phyloP scores from a whole-genome alignment of 2,113 vertebrate species.

The Chascanopsetta lugubris region DNA sequence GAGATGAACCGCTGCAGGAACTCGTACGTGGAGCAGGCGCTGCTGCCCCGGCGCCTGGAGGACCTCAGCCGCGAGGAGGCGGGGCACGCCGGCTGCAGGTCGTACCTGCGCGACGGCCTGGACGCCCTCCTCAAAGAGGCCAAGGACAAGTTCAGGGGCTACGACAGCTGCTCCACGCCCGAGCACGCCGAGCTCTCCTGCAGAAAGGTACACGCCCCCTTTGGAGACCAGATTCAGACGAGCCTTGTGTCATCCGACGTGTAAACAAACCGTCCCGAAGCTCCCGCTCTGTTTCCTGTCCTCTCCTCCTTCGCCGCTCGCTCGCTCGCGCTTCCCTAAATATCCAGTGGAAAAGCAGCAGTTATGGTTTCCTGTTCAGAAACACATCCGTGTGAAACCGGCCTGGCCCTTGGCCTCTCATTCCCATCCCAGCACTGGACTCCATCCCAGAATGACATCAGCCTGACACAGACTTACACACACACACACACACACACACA shows the following conservation, averaged over 20 bases:
- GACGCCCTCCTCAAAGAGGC: conserved; percentile 94
- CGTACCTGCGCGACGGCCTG: conserved; percentile 84
- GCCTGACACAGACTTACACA: conserved; percentile 36
- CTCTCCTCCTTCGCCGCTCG: conserved; percentile 22
- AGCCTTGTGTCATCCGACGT: neutral
- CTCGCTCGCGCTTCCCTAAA: conserved; percentile 35
- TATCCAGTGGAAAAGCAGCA: conserved; percentile 66
- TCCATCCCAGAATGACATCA: conserved; percentile 74
- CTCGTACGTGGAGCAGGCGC: conserved; percentile 90
- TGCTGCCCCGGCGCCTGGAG: conserved; percentile 85
- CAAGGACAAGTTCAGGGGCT: conserved; percentile 95
- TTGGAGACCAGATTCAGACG: no score
- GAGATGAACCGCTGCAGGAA: conserved; percentile 90
- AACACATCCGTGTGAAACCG: conserved; percentile 69
- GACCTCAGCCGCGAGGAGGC: conserved; percentile 84
- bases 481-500: conserved; percentile 31
- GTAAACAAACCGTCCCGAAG: conserved; percentile 29
- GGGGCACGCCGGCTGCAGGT: conserved; percentile 75
- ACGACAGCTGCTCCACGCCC: conserved; percentile 87
- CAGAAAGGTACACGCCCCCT: conserved; percentile 87
- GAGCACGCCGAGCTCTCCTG: conserved; percentile 91
- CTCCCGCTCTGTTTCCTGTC: conserved; percentile 41
- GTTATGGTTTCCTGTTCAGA: conserved; percentile 68
- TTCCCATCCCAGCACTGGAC: conserved; percentile 64
- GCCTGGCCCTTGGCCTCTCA: conserved; percentile 46